Conservation (phyloP, 2,113 vertebrate species). For the Tonatia bakeri region DNA sequence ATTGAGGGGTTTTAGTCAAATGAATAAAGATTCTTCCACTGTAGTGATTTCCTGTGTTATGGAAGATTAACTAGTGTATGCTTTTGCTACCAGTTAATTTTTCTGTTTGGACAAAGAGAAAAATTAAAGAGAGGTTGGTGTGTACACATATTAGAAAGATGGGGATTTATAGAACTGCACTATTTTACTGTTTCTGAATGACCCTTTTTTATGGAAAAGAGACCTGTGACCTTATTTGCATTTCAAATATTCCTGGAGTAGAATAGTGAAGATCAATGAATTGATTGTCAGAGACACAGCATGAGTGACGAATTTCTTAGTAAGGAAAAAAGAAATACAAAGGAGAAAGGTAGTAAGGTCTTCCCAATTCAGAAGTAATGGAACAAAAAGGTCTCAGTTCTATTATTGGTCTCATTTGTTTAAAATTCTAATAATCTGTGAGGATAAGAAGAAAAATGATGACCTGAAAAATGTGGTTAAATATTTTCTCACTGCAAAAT, state of each 20-base stretch:
- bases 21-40: conserved; percentile 52
- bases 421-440: conserved; percentile 43
- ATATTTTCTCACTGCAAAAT: conserved; percentile 20
- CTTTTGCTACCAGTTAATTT: conserved; percentile 43
- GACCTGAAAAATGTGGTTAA: conserved; percentile 10
- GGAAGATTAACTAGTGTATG: conserved; percentile 25
- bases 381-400: conserved; percentile 39
- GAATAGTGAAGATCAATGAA: conserved; percentile 75
- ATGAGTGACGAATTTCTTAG: conserved; percentile 68
- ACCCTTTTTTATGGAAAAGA: conserved; percentile 65
- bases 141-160: conserved; percentile 32
- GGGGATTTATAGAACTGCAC: conserved; percentile 32
- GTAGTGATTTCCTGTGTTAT: conserved; percentile 46
- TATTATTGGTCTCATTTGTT: conserved; percentile 38
- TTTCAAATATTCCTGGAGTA: conserved; percentile 73
- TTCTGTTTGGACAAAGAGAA: conserved; percentile 46
- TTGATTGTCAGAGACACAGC: conserved; percentile 74
- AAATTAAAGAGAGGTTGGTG: conserved; percentile 29
- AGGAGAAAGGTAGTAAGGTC: not conserved
- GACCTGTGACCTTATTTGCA: conserved; percentile 75
- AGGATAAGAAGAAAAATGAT: conserved; percentile 42
- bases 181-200: conserved; percentile 59
- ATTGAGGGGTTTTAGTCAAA: conserved; percentile 63
- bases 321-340: conserved; percentile 60
- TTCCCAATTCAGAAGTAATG: conserved; percentile 2